These are phyloP conservation scores for Megalops cyprinoides DNA, from an alignment of 2,797 vertebrate species.

Conservation along the genomic window DNA sequence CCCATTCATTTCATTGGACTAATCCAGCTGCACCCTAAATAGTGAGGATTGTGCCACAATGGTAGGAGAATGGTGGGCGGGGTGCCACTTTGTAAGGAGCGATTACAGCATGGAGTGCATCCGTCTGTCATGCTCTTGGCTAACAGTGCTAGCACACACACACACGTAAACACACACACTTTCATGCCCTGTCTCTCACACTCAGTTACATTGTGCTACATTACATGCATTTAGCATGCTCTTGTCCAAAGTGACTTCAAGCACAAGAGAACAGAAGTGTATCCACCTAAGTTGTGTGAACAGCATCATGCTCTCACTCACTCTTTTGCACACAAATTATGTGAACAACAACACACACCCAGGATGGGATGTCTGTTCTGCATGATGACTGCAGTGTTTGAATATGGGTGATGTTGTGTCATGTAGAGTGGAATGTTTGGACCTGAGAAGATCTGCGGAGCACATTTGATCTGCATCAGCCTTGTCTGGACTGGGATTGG, in stretches of 20 bases:
- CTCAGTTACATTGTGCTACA: no score
- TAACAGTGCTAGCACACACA: no score
- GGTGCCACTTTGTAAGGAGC: neutral
- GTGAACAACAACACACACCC: no score
- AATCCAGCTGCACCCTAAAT: neutral
- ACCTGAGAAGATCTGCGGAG: neutral
- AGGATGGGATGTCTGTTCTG: no score
- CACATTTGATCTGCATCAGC: neutral
- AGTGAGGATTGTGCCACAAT: neutral
- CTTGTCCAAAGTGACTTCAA: no score
- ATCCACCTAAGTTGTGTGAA: no score
- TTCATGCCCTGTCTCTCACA: no score
- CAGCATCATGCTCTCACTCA: no score
- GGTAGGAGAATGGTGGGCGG: neutral
- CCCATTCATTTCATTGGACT: neutral
- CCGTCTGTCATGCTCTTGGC: neutral
- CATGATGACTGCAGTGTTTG: neutral
- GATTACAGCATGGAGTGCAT: neutral
- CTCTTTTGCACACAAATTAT: neutral
- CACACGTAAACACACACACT: neutral
- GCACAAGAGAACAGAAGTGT: no score
- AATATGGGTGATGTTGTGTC: neutral
- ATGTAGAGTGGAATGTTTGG: neutral
- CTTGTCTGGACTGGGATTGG: neutral
- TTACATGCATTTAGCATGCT: no score